A percentile compares a stretch with the other conserved stretches of the same genome.
phyloP scores from a whole-genome alignment of 2,797 vertebrate species.

The Sebastes baramenuke region DNA sequence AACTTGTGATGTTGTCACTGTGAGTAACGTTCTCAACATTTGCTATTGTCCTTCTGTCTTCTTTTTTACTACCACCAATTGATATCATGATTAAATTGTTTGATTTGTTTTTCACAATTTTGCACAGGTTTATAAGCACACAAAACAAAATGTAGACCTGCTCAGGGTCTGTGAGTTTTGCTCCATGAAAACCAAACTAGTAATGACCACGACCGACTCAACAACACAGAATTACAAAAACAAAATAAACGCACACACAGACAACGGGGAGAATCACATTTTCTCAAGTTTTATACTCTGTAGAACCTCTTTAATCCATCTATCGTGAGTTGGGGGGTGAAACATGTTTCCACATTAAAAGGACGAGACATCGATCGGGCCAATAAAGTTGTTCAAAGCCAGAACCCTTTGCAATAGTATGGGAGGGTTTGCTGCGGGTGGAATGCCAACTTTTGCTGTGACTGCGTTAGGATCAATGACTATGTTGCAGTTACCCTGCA shows the following conservation, averaged over 20 bases:
- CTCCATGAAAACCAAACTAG: not conserved
- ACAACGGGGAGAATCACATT: not conserved
- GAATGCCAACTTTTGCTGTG: not conserved
- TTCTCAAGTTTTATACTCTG: not conserved
- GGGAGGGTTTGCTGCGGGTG: fast-evolving
- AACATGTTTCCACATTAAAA: not conserved
- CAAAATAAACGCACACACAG: too few relatives aligned
- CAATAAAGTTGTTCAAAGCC: not conserved
- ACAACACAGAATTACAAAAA: not conserved
- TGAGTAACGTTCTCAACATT: not conserved
- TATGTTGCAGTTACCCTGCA: not conserved
- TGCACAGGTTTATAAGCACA: not conserved
- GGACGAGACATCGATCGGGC: not conserved
- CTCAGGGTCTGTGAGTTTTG: not conserved
- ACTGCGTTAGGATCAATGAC: not conserved
- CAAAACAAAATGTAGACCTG: not conserved
- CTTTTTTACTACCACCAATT: not conserved
- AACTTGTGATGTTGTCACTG: not conserved
- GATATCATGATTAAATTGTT: not conserved
- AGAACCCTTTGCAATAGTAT: not conserved
- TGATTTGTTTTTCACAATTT: too few relatives aligned
- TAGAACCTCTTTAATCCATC: not conserved
- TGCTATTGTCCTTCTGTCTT: not conserved
- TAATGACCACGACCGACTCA: not conserved
- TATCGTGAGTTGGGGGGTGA: not conserved